Evolutionary conservation across 1,140 invertebrate genomes (phyloP), one percentile per base, ranked within the genome.

Genomic region (Stenopsyche tienmushanensis): DNA sequence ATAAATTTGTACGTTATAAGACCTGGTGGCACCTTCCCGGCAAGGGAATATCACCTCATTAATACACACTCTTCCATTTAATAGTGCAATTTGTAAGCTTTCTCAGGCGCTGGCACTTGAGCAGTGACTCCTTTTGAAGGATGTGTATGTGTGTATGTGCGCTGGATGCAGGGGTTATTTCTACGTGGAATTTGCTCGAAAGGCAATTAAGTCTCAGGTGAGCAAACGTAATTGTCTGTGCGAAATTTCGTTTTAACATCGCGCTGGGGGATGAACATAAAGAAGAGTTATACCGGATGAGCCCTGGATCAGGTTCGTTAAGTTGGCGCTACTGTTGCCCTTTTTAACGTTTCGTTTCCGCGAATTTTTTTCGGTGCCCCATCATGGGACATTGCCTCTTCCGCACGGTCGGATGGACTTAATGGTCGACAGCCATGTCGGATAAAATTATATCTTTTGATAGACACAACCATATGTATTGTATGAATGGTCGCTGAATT

Each of bases 201-300:
- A 60, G 67, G 67, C 67, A 69, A 69, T 69, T 69, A 69, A 65
- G 67, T 69, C 67, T 60, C 67, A 69, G 67, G 67, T 69, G 67
- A 69, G 57, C 67, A 65, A 62, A 62, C 67, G 63, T 69, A 69
- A 69, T 69, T 69, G 67, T 64, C 47, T 62, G 63, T 67, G 54
- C 58, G 53, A 67, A 69, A 69, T 69, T 69, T 65, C 58, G 41
- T 55, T 59, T 62, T 65, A 64, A 60, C 64, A 59, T 60, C 47
- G 55, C 64, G 26, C 54, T 45, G 49, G 53, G 53, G 63, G 63
- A 58, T 44, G 53, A 53, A 57, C 63, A 65, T 65, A 65, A 65
- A 65, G 63, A 65, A 65, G 52, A 65, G 63, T 65, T 65, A 65
- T 44, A 26, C 24, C 63, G 53, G 63, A 57, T 57, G 54, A 60